These are phyloP conservation scores for Pardalotus punctatus DNA, from an alignment of 2,113 vertebrate species.

Conservation along the genomic window DNA sequence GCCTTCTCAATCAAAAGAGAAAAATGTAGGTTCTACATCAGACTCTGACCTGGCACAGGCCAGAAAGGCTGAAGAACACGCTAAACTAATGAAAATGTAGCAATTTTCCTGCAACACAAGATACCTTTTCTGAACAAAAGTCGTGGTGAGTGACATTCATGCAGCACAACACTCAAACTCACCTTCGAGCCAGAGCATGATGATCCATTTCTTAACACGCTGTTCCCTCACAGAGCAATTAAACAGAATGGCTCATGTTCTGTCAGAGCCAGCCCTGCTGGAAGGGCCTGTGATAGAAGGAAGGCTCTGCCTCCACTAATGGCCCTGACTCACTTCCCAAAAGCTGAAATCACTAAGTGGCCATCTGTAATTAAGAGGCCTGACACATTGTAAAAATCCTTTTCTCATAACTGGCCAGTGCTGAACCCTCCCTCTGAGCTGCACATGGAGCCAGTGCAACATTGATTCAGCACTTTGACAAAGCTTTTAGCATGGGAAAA, in stretches of 20 bases:
- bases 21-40: neutral
- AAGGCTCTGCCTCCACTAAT: neutral
- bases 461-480: neutral
- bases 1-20: neutral
- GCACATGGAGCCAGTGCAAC: neutral
- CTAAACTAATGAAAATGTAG: neutral
- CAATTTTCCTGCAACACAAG: neutral
- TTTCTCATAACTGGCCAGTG: neutral
- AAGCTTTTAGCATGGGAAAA: neutral
- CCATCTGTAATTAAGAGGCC: neutral
- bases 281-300: neutral
- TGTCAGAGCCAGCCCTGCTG: neutral
- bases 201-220: neutral
- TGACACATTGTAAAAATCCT: neutral
- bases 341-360: neutral
- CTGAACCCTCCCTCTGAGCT: neutral
- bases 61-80: neutral
- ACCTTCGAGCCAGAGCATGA: neutral
- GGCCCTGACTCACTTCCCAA: neutral
- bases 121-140: neutral
- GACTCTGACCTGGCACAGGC: neutral
- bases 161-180: neutral
- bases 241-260: neutral
- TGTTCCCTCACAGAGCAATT: neutral
- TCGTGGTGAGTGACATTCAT: neutral